These are phyloP conservation scores for Phodopus roborovskii DNA, from an alignment of 2,113 vertebrate genomes.

Conservation along the genomic window DNA sequence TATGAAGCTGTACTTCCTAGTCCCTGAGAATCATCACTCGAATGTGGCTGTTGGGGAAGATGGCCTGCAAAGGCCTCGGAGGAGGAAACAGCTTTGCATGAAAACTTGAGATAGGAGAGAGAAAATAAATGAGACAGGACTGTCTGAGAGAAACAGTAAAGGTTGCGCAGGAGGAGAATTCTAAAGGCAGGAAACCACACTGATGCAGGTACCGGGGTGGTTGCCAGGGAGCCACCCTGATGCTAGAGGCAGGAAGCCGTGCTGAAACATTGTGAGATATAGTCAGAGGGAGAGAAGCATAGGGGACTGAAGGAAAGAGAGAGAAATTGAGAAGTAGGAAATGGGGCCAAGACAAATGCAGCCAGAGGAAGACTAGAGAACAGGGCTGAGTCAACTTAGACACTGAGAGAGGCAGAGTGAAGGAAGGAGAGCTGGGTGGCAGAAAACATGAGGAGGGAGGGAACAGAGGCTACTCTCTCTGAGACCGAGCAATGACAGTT, in stretches of 20 bases:
- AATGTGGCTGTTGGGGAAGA: not conserved
- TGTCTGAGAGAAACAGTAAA: no score
- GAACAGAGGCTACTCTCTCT: not conserved
- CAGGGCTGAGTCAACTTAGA: not conserved
- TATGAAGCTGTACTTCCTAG: not conserved
- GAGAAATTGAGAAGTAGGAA: not conserved
- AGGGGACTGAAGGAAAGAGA: not conserved
- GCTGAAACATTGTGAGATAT: not conserved
- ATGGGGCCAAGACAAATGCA: not conserved
- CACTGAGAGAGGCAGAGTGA: not conserved
- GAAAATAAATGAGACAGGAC: not conserved
- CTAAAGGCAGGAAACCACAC: not conserved
- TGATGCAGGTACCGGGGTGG: not conserved
- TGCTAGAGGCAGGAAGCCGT: not conserved
- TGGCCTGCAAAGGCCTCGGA: not conserved
- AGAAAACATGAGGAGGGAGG: not conserved
- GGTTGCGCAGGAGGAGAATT: not conserved
- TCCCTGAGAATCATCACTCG: not conserved
- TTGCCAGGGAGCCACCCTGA: not conserved
- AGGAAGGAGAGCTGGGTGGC: no score
- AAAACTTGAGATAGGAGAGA: not conserved
- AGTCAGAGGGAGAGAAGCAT: not conserved
- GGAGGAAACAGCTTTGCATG: accelerated
- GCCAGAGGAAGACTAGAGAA: not conserved
- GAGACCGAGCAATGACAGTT: accelerated